phyloP scores from a whole-genome alignment of 2,888 invertebrate genomes.

The Germaria angustata region DNA sequence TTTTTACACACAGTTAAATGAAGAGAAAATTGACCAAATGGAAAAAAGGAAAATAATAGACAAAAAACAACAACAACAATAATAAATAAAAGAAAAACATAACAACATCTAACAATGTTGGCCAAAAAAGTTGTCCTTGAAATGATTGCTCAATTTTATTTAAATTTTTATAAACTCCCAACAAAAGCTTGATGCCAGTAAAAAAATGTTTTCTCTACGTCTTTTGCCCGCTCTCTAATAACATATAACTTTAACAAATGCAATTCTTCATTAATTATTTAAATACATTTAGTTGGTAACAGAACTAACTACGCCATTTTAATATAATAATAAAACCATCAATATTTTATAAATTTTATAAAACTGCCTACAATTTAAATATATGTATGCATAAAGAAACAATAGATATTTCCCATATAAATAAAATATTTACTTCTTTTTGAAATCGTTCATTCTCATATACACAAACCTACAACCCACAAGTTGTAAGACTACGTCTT shows the following conservation, averaged over 20 bases:
- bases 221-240: background rate
- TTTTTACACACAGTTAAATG: background rate
- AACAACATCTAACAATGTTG: conserved; percentile 48
- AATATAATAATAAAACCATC: conserved; percentile 7
- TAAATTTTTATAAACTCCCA: conserved; percentile 54
- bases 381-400: background rate
- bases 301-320: conserved; percentile 13
- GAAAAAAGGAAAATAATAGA: background rate
- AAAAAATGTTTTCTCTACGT: conserved; percentile 3
- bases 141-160: conserved; percentile 65
- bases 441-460: background rate
- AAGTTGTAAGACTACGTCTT: background rate
- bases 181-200: conserved; percentile 43
- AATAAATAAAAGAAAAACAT: background rate
- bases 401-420: conserved; percentile 6
- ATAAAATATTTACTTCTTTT: background rate
- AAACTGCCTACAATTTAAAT: conserved; percentile 46
- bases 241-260: conserved; percentile 12
- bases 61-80: conserved; percentile 1
- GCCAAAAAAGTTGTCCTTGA: conserved; percentile 42
- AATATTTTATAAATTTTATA: conserved; percentile 40
- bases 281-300: conserved; percentile 20
- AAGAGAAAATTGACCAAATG: conserved; percentile 15
- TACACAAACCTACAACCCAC: background rate
- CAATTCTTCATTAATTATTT: conserved; percentile 7